Conservation (phyloP, 2,797 vertebrate species). For the Scolopax rusticola region DNA sequence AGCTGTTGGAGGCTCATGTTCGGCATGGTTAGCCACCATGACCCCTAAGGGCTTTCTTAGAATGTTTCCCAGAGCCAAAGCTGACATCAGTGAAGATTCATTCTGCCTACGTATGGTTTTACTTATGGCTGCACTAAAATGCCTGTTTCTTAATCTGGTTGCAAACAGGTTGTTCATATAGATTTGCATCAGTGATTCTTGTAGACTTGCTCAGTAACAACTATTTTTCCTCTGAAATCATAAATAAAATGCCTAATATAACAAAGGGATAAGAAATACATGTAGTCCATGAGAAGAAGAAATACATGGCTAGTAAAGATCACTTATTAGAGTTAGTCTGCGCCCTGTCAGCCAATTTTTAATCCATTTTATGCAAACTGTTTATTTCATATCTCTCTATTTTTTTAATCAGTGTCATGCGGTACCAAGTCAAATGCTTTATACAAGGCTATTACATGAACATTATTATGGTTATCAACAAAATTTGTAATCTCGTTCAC, state of each 20-base stretch:
- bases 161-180: not conserved
- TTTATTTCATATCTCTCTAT: constrained; percentile 1
- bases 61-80: not conserved
- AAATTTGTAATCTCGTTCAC: constrained; percentile 42
- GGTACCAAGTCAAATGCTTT: constrained; percentile 17
- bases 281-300: not conserved
- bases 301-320: not conserved
- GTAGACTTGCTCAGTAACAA: not conserved
- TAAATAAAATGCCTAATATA: not conserved
- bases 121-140: not conserved
- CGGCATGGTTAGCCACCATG: not conserved
- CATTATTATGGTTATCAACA: constrained; percentile 56
- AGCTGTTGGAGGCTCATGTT: not conserved
- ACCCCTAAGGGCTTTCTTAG: not conserved
- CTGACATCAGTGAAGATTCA: not conserved
- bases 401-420: not conserved
- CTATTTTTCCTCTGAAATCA: not conserved
- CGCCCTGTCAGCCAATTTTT: not conserved
- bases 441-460: not conserved
- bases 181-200: not conserved
- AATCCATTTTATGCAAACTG: not conserved
- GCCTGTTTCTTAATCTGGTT: not conserved
- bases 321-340: not conserved
- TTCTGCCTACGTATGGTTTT: not conserved
- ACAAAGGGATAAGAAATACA: not conserved